A percentile compares a stretch with the other conserved stretches of the same genome.
phyloP scores from a whole-genome alignment of 2,113 vertebrate genomes.

The Amia ocellicauda region DNA sequence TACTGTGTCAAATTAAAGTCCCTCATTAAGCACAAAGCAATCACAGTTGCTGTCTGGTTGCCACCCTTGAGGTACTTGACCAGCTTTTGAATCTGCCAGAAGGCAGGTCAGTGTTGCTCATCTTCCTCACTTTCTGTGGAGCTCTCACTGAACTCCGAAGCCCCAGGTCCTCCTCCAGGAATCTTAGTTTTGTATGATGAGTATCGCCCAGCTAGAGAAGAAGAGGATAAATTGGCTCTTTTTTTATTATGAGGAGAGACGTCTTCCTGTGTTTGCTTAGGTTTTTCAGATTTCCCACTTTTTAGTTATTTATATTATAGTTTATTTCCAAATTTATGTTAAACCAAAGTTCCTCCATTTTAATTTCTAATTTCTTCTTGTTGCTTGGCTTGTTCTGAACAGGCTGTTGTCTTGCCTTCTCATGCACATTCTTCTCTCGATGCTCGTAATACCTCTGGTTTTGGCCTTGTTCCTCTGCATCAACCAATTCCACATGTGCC shows the following conservation, averaged over 20 bases:
- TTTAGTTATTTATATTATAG: constrained; percentile 39
- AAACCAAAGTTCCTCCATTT: constrained; percentile 65
- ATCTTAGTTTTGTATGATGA: constrained; percentile 61
- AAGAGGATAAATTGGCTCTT: constrained; percentile 36
- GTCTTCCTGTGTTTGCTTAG: constrained; percentile 28
- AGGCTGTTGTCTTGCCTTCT: constrained; percentile 59
- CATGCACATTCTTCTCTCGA: constrained; percentile 60
- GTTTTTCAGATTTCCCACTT: constrained; percentile 14
- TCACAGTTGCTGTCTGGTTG: constrained; percentile 85
- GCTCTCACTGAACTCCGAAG: constrained; percentile 68
- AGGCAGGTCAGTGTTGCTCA: constrained; percentile 70
- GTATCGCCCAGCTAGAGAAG: constrained; percentile 38
- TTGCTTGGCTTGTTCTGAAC: constrained; percentile 44
- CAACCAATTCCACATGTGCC: constrained; percentile 54
- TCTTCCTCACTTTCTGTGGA: constrained; percentile 82
- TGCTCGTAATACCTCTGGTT: constrained; percentile 47
- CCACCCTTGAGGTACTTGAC: constrained; percentile 87
- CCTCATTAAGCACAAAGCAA: constrained; percentile 82
- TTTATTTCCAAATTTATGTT: constrained; percentile 35
- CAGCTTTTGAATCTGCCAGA: constrained; percentile 88
- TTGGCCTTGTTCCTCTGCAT: constrained; percentile 55
- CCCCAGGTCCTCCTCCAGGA: constrained; percentile 36
- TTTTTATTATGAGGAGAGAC: constrained; percentile 43
- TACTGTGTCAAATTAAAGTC: constrained; percentile 87
- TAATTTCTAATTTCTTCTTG: constrained; percentile 71